Evolutionary conservation across 2,888 invertebrate species (phyloP).

Genomic region (Calameuta filiformis): DNA sequence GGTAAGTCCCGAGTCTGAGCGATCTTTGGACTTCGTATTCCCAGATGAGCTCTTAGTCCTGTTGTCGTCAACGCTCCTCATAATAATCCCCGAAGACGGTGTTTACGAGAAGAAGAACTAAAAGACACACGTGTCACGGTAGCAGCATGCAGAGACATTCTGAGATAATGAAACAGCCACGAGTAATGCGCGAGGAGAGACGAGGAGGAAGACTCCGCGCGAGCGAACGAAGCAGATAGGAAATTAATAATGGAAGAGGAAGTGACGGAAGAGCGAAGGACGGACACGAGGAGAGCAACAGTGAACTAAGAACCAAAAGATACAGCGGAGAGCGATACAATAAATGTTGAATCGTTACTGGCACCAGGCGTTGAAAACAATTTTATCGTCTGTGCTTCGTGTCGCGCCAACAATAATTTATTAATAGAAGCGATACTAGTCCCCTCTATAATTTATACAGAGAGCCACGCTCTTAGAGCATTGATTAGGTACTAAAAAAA

Average conservation of each 20-base stretch:
- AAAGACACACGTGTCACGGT: not conserved
- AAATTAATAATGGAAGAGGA: not conserved
- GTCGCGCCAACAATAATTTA: slow-evolving; percentile 3
- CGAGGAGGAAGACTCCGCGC: not conserved
- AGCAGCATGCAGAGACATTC: not conserved
- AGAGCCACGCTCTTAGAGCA: not conserved
- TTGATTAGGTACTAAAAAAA: not conserved
- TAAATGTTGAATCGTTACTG: not conserved
- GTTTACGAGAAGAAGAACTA: not conserved
- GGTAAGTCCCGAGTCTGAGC: slow-evolving; percentile 28
- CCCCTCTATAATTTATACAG: slow-evolving; percentile 10
- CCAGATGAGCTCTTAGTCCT: slow-evolving; percentile 42
- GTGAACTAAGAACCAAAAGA: not conserved
- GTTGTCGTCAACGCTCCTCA: slow-evolving; percentile 30
- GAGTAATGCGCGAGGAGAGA: not conserved
- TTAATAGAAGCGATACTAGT: slow-evolving; percentile 16
- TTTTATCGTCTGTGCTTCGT: slow-evolving; percentile 8
- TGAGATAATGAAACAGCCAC: not conserved
- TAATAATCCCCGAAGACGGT: slow-evolving; percentile 3
- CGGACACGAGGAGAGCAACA: not conserved
- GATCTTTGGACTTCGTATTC: slow-evolving; percentile 44
- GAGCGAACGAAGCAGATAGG: not conserved
- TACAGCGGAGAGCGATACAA: slow-evolving; percentile 2
- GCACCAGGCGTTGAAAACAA: slow-evolving; percentile 6
- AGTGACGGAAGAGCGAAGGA: not conserved